Base-by-base conservation (phyloP, 2,797 vertebrate genomes). In the Onychomys arenicola region DNA sequence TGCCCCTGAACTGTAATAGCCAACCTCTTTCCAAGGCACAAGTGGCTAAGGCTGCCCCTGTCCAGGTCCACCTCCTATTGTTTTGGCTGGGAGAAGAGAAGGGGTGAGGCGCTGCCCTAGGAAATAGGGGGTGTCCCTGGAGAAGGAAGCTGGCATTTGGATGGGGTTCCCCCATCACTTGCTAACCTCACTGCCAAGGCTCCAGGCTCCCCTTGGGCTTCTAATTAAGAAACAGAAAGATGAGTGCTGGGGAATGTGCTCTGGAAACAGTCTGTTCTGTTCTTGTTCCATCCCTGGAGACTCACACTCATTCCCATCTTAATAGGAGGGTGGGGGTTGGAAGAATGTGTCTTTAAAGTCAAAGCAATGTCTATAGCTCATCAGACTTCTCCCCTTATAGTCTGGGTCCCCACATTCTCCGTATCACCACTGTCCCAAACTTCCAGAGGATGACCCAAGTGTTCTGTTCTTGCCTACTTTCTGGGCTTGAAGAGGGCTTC, bases 251-350 rank as follows among this genome's bases (percentile, higher is more conserved):
- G 89, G 96, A 95, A 92, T 94, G 90, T 25, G 52, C 78, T 95
- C 91, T 92, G 83, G 96, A 97, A 97, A 97, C 94, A 96, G 81
- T 49, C 81, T 92, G 96, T 89, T 95, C 93, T 87, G 84, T 94
- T 90, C 95, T 82, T 71, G 91, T 27, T 78, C 46, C 6, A 4
- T 96, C 95, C 96, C 91, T 4, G 37, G 93, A 77, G 94, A 96
- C 25, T 67, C 71, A 83, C 6, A 43, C 94, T 96, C 77, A 13
- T 95, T 97, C 83, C 82, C 55, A 3, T 95, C 93, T 94, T 80
- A 57, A 55, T 52, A 40, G 40, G 49, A 96, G 89, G 92, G 21
- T 43, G 93, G 61, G 78, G 80, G 63, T 77, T 29, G 89, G 71
- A 61, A 91, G 82, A 90, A n/a, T 1, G 43, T 0, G 1, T 88